Base-by-base conservation (phyloP, 2,113 vertebrate species). In the Chionis minor region DNA sequence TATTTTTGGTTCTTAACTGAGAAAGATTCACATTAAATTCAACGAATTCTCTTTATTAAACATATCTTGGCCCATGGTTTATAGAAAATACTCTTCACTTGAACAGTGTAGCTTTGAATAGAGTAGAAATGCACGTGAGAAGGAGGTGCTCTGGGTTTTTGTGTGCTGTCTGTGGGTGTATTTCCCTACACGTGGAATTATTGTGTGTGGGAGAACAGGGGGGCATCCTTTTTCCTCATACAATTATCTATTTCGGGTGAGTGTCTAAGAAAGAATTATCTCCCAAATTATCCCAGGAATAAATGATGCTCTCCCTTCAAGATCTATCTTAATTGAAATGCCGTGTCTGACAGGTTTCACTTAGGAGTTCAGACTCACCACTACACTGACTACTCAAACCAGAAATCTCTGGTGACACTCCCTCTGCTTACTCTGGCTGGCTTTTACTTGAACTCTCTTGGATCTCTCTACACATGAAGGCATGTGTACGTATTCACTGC, bases 1-100 rank as follows among this genome's bases (percentile, higher is more conserved):
- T 95, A 94, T 97, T 92, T 97, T 95, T 89, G 65, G 84, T 85
- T 72, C 77, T 86, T 88, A 67, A 69, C 69, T 58, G 83, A 84
- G 55, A 75, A 87, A 89, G 73, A 88, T 33, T 90, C 85, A 62
- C 47, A 71, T 86, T 87, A 91, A 92, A 94, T 82, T 86, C 81
- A 80, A 52, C 0, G 4, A 38, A 42, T 89, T 90, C 33, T 78
- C 83, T 79, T 81, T 81, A 89, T 96, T 95, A 93, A 91, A 56
- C 40, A 51, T 54, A 51, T 44, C 42, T 75, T 95, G 73, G 67
- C 87, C 45, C 32, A 7, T 56, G 75, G 22, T 77, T 92, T 92
- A 66, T 56, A 93, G 74, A 81, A 88, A 94, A 88, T 83, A 44
- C n/a, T 93, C 87, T 88, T 85, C 32, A 32, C 27, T 92, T 79